Base-by-base conservation (phyloP, 2,888 invertebrate species). In the Meteorus cinctellus region DNA sequence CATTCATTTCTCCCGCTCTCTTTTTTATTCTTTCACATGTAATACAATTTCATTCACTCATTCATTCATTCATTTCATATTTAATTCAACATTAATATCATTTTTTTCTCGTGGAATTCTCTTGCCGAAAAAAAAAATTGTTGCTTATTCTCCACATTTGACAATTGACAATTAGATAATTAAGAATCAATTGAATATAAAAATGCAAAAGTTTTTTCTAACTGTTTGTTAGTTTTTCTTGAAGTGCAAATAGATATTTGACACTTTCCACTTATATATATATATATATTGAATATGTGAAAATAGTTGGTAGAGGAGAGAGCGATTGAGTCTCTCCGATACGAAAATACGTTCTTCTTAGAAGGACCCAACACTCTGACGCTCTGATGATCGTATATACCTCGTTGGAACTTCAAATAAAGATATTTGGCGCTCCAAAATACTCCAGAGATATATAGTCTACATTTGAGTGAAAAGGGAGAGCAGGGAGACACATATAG, bases 281-380 rank as follows among this genome's bases (percentile, higher is more conserved):
- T 51, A 16, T 4, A n/a, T 51, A 68, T 63, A 41, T 24, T 24
- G 24, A 24, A 24, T 24, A 24, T 59, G 24, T 71, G 59, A 41
- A 75, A 75, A 75, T 75, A 75, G 75, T 75, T 71, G 31, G 66
- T 68, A n/a, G n/a, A 51, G 19, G n/a, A 60, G 77, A 62, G 75
- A 72, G 72, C 68, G 75, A 77, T 79, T 69, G 77, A 77, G 72
- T 73, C 72, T 51, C 72, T 70, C 76, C 76, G 77, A 79, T 77
- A 79, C 81, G 80, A 84, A 84, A 84, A 84, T 84, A 84, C 77
- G 76, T 80, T 76, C 79, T 84, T 83, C 84, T 81, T 72, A 78
- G 83, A 84, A 84, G 79, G 75, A 76, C 16, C 65, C 41, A 36
- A 65, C 65, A 65, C 65, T 55, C 80, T 78, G 70, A 70, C 79